phyloP scores from a whole-genome alignment of 1,140 invertebrate genomes.

The Dufourea novaeangliae region DNA sequence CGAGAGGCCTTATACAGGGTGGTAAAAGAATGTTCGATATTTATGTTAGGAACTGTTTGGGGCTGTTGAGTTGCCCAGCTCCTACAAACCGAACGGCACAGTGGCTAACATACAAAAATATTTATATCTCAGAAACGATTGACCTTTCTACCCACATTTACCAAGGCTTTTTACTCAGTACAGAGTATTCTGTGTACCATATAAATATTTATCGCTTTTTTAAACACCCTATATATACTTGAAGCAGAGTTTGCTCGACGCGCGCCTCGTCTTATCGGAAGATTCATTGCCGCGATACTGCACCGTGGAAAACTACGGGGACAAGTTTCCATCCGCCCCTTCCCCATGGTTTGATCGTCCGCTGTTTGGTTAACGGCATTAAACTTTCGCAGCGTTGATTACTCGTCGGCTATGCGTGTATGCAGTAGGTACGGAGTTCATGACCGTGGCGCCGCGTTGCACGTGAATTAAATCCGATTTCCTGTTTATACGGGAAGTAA shows the following conservation, averaged over 20 bases:
- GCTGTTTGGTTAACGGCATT: neutral
- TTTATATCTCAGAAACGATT: too few relatives aligned
- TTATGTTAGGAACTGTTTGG: too few relatives aligned
- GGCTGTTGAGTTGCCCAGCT: too few relatives aligned
- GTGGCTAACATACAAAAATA: too few relatives aligned
- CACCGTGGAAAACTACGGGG: neutral
- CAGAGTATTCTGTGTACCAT: too few relatives aligned
- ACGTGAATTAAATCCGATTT: constrained; percentile 4
- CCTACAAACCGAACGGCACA: too few relatives aligned
- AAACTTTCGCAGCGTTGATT: constrained; percentile 13
- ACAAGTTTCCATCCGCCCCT: neutral
- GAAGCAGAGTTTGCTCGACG: neutral
- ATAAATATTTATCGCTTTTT: too few relatives aligned
- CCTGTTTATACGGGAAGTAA: neutral
- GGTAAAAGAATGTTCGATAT: too few relatives aligned
- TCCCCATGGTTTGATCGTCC: constrained; percentile 7
- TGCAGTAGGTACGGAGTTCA: neutral
- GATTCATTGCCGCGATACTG: neutral
- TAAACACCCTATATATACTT: too few relatives aligned
- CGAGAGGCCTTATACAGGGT: too few relatives aligned
- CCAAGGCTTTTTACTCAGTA: too few relatives aligned
- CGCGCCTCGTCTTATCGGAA: constrained; percentile 17
- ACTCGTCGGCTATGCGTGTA: neutral
- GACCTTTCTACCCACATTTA: too few relatives aligned
- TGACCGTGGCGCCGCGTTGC: neutral